These are phyloP conservation scores for Crocuta crocuta DNA, from an alignment of 2,113 vertebrate genomes.

Conservation along the genomic window DNA sequence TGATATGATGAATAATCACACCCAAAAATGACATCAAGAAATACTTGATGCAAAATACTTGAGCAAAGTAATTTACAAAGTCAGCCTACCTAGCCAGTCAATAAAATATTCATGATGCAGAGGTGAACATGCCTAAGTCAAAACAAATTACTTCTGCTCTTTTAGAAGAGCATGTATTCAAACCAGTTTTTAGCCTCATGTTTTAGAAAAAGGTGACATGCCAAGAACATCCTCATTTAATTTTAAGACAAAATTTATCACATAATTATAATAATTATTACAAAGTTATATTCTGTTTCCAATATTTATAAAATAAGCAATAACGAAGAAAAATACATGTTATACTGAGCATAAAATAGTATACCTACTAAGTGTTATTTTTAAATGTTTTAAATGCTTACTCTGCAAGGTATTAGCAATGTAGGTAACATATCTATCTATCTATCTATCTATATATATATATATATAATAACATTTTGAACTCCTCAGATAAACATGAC, in stretches of 20 bases:
- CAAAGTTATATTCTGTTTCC: slow-evolving; percentile 15
- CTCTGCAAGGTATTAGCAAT: neutral
- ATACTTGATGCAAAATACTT: neutral
- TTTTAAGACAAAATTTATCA: slow-evolving; percentile 46
- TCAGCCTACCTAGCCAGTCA: slow-evolving; percentile 69
- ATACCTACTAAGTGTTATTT: neutral
- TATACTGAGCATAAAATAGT: slow-evolving; percentile 40
- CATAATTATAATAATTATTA: neutral
- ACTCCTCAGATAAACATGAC: neutral
- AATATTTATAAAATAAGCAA: slow-evolving; percentile 41
- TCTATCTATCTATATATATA: too few species aligned
- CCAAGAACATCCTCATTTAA: slow-evolving; percentile 1
- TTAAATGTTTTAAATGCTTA: slow-evolving; percentile 52
- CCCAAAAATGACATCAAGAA: slow-evolving; percentile 39
- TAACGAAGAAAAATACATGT: slow-evolving; percentile 7
- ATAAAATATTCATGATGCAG: slow-evolving; percentile 76
- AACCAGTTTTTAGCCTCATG: slow-evolving; percentile 66
- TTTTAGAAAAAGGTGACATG: slow-evolving; percentile 66
- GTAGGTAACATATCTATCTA: too few species aligned
- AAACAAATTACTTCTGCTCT: slow-evolving; percentile 75
- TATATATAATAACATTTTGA: slow-evolving; percentile 22
- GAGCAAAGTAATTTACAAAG: slow-evolving; percentile 60
- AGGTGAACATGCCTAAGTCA: slow-evolving; percentile 73
- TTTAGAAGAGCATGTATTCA: slow-evolving; percentile 67
- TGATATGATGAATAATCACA: slow-evolving; percentile 4